Base-by-base conservation (phyloP, 2,797 vertebrate genomes). In the Enteromius unitaeniatus region DNA sequence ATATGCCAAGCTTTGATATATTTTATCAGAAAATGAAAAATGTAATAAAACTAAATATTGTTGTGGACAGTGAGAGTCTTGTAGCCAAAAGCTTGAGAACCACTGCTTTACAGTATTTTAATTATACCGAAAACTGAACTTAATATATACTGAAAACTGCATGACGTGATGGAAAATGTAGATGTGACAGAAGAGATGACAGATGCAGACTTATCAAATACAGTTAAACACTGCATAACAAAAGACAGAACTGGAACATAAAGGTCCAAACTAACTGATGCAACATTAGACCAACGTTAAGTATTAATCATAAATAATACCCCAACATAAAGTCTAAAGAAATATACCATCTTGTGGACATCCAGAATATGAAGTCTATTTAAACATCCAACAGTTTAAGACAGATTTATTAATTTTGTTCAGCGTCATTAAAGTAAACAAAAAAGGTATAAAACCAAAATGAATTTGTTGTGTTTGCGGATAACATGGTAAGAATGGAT, bases 161-260 rank as follows among this genome's bases (percentile, higher is more conserved):
- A 70, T 6, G 17, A 37, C 14, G 58, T 45, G 65, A 62, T 62
- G 34, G 3, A 13, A 60, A 79, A 69, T 42, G n/a, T 78, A 14
- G 23, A 34, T 70, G 58, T 21, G n/a, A n/a, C n/a, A n/a, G n/a
- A 42, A 62, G 40, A 81, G 34, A 60, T 51, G 68, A 81, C 78
- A 51, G 37, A 80, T 26, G 17, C 53, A 64, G 14, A 42, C 23
- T n/a, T 82, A 42, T 26, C 28, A 79, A 67, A 79, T 23, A 37
- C 47, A 14, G 26, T 31, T 67, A 23, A 10, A 13, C 45, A 79
- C 19, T 40, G 64, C 34, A 47, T 62, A 58, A 62, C 2, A 49
- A 53, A 37, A 60, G 26, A 49, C 10, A 58, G 9, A 19, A 28
- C 26, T 47, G 19, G 6, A 47, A 67, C 47, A 53, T 34, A 17